Conservation (phyloP, 1,140 invertebrate species). For the Caenorhabditis brenneri region DNA sequence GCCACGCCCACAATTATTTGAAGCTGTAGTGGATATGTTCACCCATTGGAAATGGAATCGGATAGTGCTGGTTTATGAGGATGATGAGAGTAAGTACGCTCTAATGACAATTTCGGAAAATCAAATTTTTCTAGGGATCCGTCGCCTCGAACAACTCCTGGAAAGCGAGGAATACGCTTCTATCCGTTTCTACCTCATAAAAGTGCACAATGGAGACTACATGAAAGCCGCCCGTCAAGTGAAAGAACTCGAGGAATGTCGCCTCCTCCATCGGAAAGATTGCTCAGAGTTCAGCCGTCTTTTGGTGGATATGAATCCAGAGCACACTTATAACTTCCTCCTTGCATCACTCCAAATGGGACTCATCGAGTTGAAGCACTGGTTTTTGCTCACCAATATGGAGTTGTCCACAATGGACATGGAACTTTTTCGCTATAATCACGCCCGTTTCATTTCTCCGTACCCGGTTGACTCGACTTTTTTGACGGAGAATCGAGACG, state of each 20-base stretch:
- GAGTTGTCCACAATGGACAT: conserved; percentile 69
- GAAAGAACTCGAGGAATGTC: conserved; percentile 66
- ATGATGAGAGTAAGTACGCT: conserved; percentile 57
- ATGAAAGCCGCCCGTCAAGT: conserved; percentile 62
- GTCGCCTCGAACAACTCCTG: conserved; percentile 58
- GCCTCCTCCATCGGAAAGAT: conserved; percentile 60
- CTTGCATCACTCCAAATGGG: conserved; percentile 70
- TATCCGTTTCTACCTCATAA: conserved; percentile 66
- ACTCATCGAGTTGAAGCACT: conserved; percentile 69
- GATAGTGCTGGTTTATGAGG: conserved; percentile 66
- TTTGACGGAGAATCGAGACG: conserved; percentile 42
- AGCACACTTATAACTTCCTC: conserved; percentile 65
- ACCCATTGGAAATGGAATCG: conserved; percentile 68
- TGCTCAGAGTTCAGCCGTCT: conserved; percentile 66
- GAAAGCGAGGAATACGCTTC: conserved; percentile 63
- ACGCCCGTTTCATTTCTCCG: conserved; percentile 67
- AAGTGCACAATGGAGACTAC: conserved; percentile 66
- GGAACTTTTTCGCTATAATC: conserved; percentile 69
- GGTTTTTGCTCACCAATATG: conserved; percentile 69
- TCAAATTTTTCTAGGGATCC: conserved; percentile 48
- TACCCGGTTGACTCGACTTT: conserved; percentile 58
- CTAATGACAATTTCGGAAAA: not conserved
- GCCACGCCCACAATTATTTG: conserved; percentile 64
- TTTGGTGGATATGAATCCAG: conserved; percentile 66
- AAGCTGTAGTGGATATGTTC: conserved; percentile 68